These are phyloP conservation scores for Nasonia oneida DNA, from an alignment of 2,888 invertebrate species.

Conservation along the genomic window DNA sequence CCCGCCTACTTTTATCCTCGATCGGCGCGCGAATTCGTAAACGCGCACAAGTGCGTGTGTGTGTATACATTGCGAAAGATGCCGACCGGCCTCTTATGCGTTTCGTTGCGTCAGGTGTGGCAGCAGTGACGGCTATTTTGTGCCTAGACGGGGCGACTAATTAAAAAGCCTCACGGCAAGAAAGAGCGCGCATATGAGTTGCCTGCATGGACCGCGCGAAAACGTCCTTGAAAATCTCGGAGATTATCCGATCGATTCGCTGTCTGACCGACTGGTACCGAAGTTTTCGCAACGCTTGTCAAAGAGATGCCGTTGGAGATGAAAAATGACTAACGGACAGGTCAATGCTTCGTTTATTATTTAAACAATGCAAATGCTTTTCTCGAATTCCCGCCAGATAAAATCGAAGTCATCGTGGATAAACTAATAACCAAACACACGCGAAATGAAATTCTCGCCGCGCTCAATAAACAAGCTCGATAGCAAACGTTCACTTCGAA, in stretches of 20 bases:
- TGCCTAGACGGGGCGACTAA: slow-evolving; percentile 37
- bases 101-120: slow-evolving; percentile 54
- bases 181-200: background rate
- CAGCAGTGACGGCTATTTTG: slow-evolving; percentile 14
- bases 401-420: background rate
- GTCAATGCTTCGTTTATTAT: background rate
- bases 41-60: background rate
- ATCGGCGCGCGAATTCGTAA: background rate
- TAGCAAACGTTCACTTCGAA: slow-evolving; percentile 1
- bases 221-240: slow-evolving; percentile 12
- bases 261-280: background rate
- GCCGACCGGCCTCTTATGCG: slow-evolving; percentile 31
- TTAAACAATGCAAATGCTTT: too few relatives aligned
- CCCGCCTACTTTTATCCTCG: background rate
- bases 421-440: background rate
- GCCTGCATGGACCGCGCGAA: background rate
- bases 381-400: too few relatives aligned
- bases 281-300: background rate
- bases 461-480: background rate
- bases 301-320: background rate
- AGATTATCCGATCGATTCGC: background rate
- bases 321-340: background rate
- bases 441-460: background rate
- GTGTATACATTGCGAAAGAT: background rate
- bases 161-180: slow-evolving; percentile 52